Percentiles rank a stretch among this genome's conserved stretches.
Conservation (phyloP, 2,113 vertebrate genomes). For the Bubalus kerabau region DNA sequence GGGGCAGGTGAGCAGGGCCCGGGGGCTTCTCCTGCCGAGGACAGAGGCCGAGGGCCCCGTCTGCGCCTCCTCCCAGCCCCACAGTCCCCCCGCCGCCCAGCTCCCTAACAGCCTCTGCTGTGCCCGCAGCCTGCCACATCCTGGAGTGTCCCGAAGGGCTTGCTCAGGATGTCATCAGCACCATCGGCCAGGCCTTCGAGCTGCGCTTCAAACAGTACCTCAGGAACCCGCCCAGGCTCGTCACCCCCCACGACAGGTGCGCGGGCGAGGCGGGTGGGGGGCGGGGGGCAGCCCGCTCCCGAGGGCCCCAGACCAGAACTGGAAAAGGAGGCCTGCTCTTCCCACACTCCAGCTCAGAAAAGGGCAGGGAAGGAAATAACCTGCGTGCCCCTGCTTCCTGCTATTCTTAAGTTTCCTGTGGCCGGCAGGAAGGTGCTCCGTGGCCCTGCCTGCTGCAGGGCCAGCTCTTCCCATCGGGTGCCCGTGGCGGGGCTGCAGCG, state of each 20-base stretch:
- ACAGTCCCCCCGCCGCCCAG: neutral
- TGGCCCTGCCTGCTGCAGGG: neutral
- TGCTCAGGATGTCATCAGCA: slow-evolving; percentile 98
- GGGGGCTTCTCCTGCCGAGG: neutral
- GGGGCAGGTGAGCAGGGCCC: neutral
- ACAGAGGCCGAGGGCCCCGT: neutral
- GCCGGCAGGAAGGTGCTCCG: neutral
- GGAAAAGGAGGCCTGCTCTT: neutral
- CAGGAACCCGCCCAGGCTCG: slow-evolving; percentile 97
- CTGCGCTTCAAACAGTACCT: slow-evolving; percentile 98
- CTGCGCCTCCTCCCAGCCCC: neutral
- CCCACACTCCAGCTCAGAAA: neutral
- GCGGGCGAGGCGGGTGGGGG: neutral
- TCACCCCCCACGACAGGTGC: slow-evolving; percentile 97
- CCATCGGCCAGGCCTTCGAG: slow-evolving; percentile 97
- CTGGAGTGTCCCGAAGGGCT: slow-evolving; percentile 95
- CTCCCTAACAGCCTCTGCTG: neutral
- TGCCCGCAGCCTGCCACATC: slow-evolving; percentile 91
- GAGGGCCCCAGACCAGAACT: neutral
- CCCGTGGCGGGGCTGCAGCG: neutral
- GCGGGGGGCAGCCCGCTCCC: neutral
- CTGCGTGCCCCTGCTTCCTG: slow-evolving; percentile 19
- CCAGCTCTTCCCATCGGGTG: neutral
- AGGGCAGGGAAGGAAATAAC: neutral
- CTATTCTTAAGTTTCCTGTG: neutral